phyloP scores from a whole-genome alignment of 35 echinoderm and acorn worm species.

The Diadema setosum region DNA sequence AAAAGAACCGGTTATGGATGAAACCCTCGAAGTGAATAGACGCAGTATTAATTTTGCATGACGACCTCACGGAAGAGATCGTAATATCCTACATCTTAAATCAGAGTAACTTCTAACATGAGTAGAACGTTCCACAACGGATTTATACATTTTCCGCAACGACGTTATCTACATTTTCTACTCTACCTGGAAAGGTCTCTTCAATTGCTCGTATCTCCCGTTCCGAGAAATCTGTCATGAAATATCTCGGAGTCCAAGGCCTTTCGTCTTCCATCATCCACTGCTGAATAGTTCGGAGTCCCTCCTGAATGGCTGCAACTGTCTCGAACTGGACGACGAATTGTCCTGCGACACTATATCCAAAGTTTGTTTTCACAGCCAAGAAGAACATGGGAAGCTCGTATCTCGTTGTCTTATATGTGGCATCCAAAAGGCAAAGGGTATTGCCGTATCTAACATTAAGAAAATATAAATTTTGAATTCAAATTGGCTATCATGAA shows the following conservation, averaged over 20 bases:
- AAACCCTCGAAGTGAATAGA: too few relatives aligned
- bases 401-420: slow-evolving; percentile 22
- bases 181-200: slow-evolving; percentile 34
- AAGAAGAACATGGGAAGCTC: slow-evolving; percentile 36
- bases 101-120: too few relatives aligned
- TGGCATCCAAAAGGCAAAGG: slow-evolving; percentile 19
- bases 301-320: background rate
- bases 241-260: background rate
- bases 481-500: too few relatives aligned
- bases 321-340: slow-evolving; percentile 15
- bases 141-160: too few relatives aligned
- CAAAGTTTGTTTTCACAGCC: slow-evolving; percentile 25
- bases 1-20: too few relatives aligned
- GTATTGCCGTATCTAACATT: slow-evolving; percentile 29
- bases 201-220: slow-evolving; percentile 1
- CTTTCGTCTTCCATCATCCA: background rate
- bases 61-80: too few relatives aligned
- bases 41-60: too few relatives aligned
- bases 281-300: background rate
- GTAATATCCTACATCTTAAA: too few relatives aligned
- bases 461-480: too few relatives aligned
- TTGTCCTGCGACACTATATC: slow-evolving; percentile 13
- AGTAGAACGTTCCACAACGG: too few relatives aligned
- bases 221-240: slow-evolving; percentile 13
- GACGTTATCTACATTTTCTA: too few relatives aligned